These are phyloP conservation scores for Calephelis virginiensis DNA, from an alignment of 1,140 invertebrate genomes.

Conservation along the genomic window DNA sequence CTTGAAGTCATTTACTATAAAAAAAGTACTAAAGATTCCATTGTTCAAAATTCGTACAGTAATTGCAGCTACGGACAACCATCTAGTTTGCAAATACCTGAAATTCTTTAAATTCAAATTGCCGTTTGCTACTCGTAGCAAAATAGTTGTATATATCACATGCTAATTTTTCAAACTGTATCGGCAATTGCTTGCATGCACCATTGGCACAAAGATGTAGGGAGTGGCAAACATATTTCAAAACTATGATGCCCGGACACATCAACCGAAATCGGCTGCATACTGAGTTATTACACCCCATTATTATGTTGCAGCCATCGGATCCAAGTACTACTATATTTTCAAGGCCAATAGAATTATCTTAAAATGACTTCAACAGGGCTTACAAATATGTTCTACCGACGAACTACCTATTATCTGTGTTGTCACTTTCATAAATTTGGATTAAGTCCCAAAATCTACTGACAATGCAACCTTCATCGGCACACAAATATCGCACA, in stretches of 20 bases:
- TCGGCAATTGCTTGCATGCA: constrained; percentile 25
- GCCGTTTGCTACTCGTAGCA: constrained; percentile 36
- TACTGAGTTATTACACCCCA: constrained; percentile 25
- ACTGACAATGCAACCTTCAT: too few species aligned
- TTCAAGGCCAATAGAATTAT: background rate
- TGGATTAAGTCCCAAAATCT: background rate
- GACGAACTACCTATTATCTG: background rate
- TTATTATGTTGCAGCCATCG: constrained; percentile 29
- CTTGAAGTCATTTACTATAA: too few species aligned
- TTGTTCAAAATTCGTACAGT: constrained; percentile 37
- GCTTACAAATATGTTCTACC: background rate
- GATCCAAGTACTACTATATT: constrained; percentile 27
- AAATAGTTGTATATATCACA: constrained; percentile 27
- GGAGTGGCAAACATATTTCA: constrained; percentile 34
- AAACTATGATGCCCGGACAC: constrained; percentile 21
- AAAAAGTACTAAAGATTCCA: constrained; percentile 22
- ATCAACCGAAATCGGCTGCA: constrained; percentile 6
- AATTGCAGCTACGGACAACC: constrained; percentile 41
- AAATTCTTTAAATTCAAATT: constrained; percentile 34
- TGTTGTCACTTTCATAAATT: background rate
- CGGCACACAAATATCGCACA: background rate
- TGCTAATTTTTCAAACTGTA: constrained; percentile 24
- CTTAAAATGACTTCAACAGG: background rate
- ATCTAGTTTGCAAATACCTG: constrained; percentile 48
- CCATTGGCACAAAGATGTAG: constrained; percentile 25